These are phyloP conservation scores for Progne subis DNA, from an alignment of 2,113 vertebrate species.

Conservation along the genomic window DNA sequence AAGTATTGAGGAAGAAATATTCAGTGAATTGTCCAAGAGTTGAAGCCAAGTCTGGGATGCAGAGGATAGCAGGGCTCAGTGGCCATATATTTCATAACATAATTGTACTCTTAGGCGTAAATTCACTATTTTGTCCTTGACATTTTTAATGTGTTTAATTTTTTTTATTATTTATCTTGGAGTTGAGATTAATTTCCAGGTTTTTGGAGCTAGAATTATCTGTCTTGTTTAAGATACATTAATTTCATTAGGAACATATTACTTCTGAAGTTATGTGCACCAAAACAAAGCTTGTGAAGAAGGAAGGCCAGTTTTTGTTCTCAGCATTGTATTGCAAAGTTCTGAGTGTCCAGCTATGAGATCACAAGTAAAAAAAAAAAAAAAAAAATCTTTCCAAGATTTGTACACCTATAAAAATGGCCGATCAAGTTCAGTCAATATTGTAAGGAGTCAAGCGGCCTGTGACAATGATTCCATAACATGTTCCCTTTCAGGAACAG, in stretches of 20 bases:
- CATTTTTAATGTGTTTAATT: not conserved
- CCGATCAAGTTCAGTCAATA: not conserved
- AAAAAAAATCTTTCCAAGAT: not conserved
- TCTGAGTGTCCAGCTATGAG: not conserved
- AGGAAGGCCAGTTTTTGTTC: not conserved
- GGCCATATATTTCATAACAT: not conserved
- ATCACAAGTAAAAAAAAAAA: not conserved
- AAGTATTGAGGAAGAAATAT: not conserved
- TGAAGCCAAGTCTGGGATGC: not conserved
- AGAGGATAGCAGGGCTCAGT: not conserved
- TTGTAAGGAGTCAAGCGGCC: not conserved
- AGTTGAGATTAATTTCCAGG: not conserved
- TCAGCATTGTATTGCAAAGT: not conserved
- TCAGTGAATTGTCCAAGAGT: not conserved
- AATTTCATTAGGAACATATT: not conserved
- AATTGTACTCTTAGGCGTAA: not conserved
- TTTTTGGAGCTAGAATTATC: not conserved
- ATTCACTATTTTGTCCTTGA: not conserved
- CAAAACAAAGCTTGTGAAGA: not conserved
- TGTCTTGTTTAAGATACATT: not conserved
- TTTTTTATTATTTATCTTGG: not conserved
- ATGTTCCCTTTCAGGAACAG: not conserved
- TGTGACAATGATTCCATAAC: accelerated
- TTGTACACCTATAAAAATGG: not conserved
- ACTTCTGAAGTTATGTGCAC: not conserved